phyloP scores from a whole-genome alignment of 2,113 vertebrate genomes.

The Callopanchax toddi region DNA sequence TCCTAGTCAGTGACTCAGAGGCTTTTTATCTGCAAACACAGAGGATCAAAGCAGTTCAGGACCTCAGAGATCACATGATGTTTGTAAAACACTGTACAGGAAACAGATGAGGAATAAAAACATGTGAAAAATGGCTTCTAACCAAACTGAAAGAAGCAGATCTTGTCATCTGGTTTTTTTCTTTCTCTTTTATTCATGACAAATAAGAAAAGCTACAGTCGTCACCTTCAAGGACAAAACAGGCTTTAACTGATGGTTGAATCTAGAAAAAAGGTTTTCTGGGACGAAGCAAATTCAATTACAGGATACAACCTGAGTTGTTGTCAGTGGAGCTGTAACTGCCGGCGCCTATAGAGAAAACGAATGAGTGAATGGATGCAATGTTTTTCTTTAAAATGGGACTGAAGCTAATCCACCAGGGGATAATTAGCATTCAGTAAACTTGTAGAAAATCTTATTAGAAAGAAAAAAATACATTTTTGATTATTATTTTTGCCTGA shows the following conservation, averaged over 20 bases:
- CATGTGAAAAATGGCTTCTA: slow-evolving; percentile 28
- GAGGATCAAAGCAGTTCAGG: slow-evolving; percentile 59
- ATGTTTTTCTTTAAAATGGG: background rate
- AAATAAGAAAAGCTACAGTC: slow-evolving; percentile 18
- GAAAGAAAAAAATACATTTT: background rate
- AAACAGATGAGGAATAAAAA: slow-evolving; percentile 21
- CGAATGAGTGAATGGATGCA: background rate
- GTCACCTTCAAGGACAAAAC: slow-evolving; percentile 39
- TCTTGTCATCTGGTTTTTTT: slow-evolving; percentile 4
- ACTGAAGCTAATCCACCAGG: background rate
- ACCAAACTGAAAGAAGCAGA: slow-evolving; percentile 15
- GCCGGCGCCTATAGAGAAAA: background rate
- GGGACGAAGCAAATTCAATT: background rate
- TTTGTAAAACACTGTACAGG: slow-evolving; percentile 34
- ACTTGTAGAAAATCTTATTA: background rate
- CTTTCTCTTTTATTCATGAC: slow-evolving; percentile 36
- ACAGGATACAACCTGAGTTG: background rate
- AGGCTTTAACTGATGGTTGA: slow-evolving; percentile 5
- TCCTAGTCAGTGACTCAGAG: slow-evolving; percentile 67
- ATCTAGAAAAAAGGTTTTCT: slow-evolving; percentile 3
- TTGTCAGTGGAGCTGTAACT: background rate
- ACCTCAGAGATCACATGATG: slow-evolving; percentile 39
- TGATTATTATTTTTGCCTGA: too few relatives aligned
- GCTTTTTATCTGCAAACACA: slow-evolving; percentile 61
- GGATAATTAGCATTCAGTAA: background rate